phyloP scores from a whole-genome alignment of 2,797 vertebrate species.

The Phalanger gymnotis region DNA sequence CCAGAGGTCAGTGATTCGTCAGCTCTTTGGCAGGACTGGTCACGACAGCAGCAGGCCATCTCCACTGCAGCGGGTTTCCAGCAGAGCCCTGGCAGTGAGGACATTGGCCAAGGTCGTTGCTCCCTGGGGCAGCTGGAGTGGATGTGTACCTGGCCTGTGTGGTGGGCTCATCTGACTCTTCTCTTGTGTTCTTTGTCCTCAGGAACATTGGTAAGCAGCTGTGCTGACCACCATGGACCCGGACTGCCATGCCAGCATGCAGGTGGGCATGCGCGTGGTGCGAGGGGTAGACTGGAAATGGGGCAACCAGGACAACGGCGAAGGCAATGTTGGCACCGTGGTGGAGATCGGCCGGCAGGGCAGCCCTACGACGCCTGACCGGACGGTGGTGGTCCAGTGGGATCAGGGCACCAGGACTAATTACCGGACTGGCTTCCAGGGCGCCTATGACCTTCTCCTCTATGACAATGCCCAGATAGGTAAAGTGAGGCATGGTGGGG shows the following conservation, averaged over 20 bases:
- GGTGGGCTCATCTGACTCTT: slow-evolving; percentile 49
- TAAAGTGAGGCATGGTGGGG: slow-evolving; percentile 73
- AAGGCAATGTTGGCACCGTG: slow-evolving; percentile 96
- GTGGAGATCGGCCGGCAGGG: slow-evolving; percentile 97
- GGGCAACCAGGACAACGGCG: slow-evolving; percentile 96
- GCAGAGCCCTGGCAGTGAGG: too few relatives aligned
- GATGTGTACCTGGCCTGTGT: background rate
- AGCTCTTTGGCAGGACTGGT: too few relatives aligned
- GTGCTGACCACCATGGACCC: slow-evolving; percentile 76
- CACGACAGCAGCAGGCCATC: background rate
- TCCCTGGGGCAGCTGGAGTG: too few relatives aligned
- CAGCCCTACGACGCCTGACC: slow-evolving; percentile 97
- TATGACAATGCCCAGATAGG: slow-evolving; percentile 99
- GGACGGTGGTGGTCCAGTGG: slow-evolving; percentile 99
- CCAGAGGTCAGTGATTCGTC: too few relatives aligned
- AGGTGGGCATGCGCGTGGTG: slow-evolving; percentile 98
- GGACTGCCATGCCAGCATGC: slow-evolving; percentile 91
- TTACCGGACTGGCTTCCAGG: slow-evolving; percentile 98
- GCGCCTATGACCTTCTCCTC: slow-evolving; percentile 94
- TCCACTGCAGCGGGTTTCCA: too few relatives aligned
- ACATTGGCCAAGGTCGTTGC: background rate
- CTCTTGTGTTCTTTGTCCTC: background rate
- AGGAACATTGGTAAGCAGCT: background rate
- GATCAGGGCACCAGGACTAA: slow-evolving; percentile 98
- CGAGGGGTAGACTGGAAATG: slow-evolving; percentile 98